A percentile compares a stretch with the other conserved stretches of the same genome.
Conservation (phyloP, 2,888 invertebrate species). For the Laspeyria flexula region DNA sequence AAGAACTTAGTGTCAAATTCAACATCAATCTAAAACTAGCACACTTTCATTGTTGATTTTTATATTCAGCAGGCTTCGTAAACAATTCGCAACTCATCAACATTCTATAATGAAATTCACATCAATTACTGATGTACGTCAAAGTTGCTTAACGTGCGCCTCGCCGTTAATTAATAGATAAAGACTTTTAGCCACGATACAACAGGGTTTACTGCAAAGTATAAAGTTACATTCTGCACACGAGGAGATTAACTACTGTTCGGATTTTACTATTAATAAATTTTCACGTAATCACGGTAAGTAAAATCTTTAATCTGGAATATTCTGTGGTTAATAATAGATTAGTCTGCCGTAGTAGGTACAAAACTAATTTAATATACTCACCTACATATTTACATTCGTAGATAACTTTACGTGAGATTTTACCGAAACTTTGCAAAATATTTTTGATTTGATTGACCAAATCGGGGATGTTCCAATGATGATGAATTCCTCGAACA, state of each 20-base stretch:
- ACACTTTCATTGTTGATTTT: neutral
- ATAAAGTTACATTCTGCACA: neutral
- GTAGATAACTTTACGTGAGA: too few relatives aligned
- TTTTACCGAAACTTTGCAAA: too few relatives aligned
- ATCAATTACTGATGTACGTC: constrained; percentile 22
- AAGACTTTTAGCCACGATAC: constrained; percentile 20
- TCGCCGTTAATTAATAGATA: constrained; percentile 21
- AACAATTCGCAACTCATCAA: constrained; percentile 32
- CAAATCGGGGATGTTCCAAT: too few relatives aligned
- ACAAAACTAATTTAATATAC: too few relatives aligned
- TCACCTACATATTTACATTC: too few relatives aligned
- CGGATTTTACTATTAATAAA: neutral
- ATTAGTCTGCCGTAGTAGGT: too few relatives aligned
- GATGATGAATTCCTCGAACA: too few relatives aligned
- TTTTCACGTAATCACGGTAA: neutral
- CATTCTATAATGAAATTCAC: constrained; percentile 19
- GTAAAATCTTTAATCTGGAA: neutral
- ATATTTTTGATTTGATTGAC: too few relatives aligned
- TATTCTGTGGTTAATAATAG: neutral
- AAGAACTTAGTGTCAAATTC: too few relatives aligned
- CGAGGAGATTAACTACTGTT: neutral
- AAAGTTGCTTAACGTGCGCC: constrained; percentile 21
- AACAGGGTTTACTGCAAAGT: constrained; percentile 12
- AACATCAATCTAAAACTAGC: neutral
- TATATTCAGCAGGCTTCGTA: constrained; percentile 18